Evolutionary conservation across 2,797 vertebrate species (phyloP).

Genomic region (Ptychobarbus kaznakovi): DNA sequence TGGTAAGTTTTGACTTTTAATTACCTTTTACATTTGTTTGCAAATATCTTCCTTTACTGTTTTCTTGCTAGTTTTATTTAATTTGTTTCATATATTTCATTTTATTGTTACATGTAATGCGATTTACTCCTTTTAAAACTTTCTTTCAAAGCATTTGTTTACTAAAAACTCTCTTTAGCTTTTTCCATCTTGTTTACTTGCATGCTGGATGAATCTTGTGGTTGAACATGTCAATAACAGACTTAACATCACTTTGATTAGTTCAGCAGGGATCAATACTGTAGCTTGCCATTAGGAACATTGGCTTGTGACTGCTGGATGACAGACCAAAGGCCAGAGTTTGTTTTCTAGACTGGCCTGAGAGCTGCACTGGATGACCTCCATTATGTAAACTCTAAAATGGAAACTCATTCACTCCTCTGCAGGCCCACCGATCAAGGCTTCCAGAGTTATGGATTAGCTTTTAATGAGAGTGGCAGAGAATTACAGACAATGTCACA

Average conservation of each 20-base stretch:
- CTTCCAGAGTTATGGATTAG: slow-evolving; percentile 24
- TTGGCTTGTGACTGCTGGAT: slow-evolving; percentile 36
- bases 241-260: slow-evolving; percentile 17
- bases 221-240: slow-evolving; percentile 8
- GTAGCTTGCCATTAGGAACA: slow-evolving; percentile 44
- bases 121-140: not conserved
- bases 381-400: slow-evolving; percentile 39
- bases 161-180: not conserved
- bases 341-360: slow-evolving; percentile 34
- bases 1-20: not conserved
- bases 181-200: not conserved
- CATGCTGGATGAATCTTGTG: not conserved
- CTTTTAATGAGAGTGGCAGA: slow-evolving; percentile 32
- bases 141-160: not conserved
- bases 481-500: slow-evolving; percentile 15
- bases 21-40: not conserved
- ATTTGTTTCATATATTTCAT: not conserved
- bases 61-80: not conserved
- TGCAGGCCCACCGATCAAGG: slow-evolving; percentile 17
- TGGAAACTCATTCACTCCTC: slow-evolving; percentile 32
- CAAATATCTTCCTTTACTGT: not conserved
- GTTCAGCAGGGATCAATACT: slow-evolving; percentile 22
- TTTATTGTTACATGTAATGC: not conserved
- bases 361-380: slow-evolving; percentile 35
- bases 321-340: slow-evolving; percentile 27